Evolutionary conservation across 1,140 invertebrate genomes (phyloP).

Genomic region (Melitaea cinxia): DNA sequence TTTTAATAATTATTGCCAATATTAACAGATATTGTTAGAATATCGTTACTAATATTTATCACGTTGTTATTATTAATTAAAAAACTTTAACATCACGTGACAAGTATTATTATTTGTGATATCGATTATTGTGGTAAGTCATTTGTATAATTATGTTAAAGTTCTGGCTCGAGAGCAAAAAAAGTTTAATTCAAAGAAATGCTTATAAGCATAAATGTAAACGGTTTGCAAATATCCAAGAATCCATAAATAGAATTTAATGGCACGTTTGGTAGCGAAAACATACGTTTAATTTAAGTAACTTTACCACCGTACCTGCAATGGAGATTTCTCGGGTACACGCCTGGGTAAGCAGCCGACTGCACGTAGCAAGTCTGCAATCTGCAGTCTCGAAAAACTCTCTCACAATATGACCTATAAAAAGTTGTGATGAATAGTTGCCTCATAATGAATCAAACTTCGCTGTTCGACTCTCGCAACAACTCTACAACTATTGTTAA

Average conservation of each 20-base stretch:
- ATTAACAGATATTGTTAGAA: too few species aligned
- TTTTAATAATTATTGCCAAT: too few species aligned
- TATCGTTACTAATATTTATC: too few species aligned
- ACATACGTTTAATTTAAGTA: conserved; percentile 9
- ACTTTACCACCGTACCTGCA: conserved; percentile 82
- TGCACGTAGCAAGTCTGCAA: conserved; percentile 96
- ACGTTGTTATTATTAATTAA: too few species aligned
- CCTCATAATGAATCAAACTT: conserved; percentile 21
- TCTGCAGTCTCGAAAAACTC: conserved; percentile 91
- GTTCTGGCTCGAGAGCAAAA: neutral
- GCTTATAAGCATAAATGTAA: too few species aligned
- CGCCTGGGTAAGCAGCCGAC: conserved; percentile 94
- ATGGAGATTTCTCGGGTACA: conserved; percentile 94
- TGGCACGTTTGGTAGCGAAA: conserved; percentile 1
- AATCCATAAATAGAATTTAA: too few species aligned
- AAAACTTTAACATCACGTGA: too few species aligned
- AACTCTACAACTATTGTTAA: conserved; percentile 20
- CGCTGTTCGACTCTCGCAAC: conserved; percentile 12
- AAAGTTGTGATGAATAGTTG: conserved; percentile 24
- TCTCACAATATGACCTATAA: conserved; percentile 91
- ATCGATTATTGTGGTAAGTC: too few species aligned
- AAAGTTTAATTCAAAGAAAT: too few species aligned
- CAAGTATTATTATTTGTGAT: too few species aligned
- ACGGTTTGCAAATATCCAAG: too few species aligned
- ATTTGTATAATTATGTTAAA: too few species aligned